Percentiles rank a stretch among this genome's conserved stretches.
Evolutionary conservation across 1,140 invertebrate genomes (phyloP).

Genomic region (Neelides sp.): DNA sequence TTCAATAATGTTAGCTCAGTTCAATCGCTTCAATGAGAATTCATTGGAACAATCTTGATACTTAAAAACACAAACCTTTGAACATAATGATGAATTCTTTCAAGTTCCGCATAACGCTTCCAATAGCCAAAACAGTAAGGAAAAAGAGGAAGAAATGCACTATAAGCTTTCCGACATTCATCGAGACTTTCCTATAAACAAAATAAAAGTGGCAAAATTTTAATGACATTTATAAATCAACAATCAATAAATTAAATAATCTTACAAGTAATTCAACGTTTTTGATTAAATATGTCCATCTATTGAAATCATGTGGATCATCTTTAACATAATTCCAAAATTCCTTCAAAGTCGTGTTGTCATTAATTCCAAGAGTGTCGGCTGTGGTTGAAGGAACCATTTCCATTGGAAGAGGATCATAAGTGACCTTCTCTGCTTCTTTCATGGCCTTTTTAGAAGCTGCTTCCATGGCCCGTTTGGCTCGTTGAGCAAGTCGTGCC

Average conservation of each 20-base stretch:
- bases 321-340: slow-evolving; percentile 28
- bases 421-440: slow-evolving; percentile 15
- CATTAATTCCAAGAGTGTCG: slow-evolving; percentile 5
- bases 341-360: slow-evolving; percentile 15
- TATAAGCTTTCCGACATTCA: slow-evolving; percentile 23
- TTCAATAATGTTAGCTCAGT: no score
- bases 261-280: slow-evolving; percentile 17
- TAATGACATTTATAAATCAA: background rate
- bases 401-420: slow-evolving; percentile 30
- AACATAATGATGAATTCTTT: slow-evolving; percentile 22
- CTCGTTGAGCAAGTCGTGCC: slow-evolving; percentile 22
- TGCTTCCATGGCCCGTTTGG: slow-evolving; percentile 13
- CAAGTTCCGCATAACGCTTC: slow-evolving; percentile 27
- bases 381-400: slow-evolving; percentile 12
- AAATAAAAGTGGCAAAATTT: slow-evolving; percentile 3
- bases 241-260: background rate
- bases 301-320: slow-evolving; percentile 27
- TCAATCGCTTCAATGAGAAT: no score
- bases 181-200: slow-evolving; percentile 19
- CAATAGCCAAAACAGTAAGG: slow-evolving; percentile 31
- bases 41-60: background rate
- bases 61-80: slow-evolving; percentile 14
- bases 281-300: slow-evolving; percentile 28
- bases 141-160: slow-evolving; percentile 30
- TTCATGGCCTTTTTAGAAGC: background rate